Evolutionary conservation across 2,113 vertebrate species (phyloP).

Genomic region (Indicator maculatus): DNA sequence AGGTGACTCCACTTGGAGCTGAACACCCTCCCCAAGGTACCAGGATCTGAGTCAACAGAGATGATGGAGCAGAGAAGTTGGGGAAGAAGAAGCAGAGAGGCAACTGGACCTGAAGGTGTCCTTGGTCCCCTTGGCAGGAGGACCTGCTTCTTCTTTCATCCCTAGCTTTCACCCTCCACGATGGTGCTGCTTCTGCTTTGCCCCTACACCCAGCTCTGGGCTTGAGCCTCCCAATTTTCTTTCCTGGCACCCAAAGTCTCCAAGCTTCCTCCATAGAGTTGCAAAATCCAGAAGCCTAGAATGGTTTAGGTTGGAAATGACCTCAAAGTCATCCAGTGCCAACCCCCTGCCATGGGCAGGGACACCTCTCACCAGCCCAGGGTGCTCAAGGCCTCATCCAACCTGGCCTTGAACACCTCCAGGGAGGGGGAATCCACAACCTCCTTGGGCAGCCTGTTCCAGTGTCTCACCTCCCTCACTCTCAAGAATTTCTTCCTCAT

Average conservation of each 20-base stretch:
- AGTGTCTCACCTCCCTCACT: too few species aligned
- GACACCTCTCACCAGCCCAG: too few species aligned
- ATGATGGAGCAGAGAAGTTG: fast-evolving
- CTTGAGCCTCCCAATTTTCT: background rate
- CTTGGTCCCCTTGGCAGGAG: background rate
- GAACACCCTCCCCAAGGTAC: background rate
- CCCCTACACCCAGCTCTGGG: fast-evolving
- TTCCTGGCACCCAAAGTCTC: background rate
- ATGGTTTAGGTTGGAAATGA: too few species aligned
- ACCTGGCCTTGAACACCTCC: too few species aligned
- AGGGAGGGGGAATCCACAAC: too few species aligned
- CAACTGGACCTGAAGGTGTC: background rate
- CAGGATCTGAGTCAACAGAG: background rate
- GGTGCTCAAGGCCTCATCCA: too few species aligned
- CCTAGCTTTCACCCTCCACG: background rate
- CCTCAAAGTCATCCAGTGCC: too few species aligned
- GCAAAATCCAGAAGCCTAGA: too few species aligned
- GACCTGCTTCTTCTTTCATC: background rate
- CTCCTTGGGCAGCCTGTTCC: too few species aligned
- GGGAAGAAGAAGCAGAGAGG: background rate
- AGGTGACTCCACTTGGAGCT: background rate
- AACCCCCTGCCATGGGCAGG: too few species aligned
- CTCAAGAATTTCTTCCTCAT: too few species aligned
- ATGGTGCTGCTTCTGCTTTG: background rate
- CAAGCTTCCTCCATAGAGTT: background rate